Percentiles rank a stretch among this genome's conserved stretches.
Evolutionary conservation across 2,797 vertebrate species (phyloP).

Genomic region (Acestrorhynchus altus): DNA sequence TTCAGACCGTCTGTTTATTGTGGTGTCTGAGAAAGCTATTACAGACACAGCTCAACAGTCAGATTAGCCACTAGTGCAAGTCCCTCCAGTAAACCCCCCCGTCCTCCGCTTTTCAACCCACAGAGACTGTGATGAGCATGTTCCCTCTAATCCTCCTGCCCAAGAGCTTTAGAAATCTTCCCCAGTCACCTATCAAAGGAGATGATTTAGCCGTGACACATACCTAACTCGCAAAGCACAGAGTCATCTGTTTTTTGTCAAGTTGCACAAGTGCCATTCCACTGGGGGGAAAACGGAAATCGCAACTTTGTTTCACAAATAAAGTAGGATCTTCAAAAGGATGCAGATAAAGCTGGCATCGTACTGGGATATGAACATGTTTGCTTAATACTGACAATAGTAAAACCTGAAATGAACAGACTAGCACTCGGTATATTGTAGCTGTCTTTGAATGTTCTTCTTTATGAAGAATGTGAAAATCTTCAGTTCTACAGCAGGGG

Average conservation of each 20-base stretch:
- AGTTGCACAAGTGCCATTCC: slow-evolving; percentile 15
- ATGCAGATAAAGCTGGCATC: neutral
- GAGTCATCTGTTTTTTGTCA: slow-evolving; percentile 37
- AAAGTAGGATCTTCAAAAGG: neutral
- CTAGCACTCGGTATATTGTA: too few species aligned
- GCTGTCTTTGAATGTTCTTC: too few species aligned
- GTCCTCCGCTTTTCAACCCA: neutral
- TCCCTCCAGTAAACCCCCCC: neutral
- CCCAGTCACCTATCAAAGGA: slow-evolving; percentile 55
- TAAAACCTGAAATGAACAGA: too few species aligned
- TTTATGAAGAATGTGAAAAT: too few species aligned
- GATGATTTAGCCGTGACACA: slow-evolving; percentile 59
- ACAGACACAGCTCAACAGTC: slow-evolving; percentile 31
- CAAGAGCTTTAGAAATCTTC: slow-evolving; percentile 66
- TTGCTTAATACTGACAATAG: too few species aligned
- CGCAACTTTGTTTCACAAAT: slow-evolving; percentile 2
- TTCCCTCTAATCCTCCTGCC: slow-evolving; percentile 71
- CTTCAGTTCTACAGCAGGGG: too few species aligned
- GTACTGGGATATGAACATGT: neutral
- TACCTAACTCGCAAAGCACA: slow-evolving; percentile 50
- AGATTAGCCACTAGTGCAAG: slow-evolving; percentile 31
- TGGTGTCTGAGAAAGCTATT: slow-evolving; percentile 42
- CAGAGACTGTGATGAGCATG: slow-evolving; percentile 49
- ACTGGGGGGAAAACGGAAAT: neutral
- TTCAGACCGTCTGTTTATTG: slow-evolving; percentile 23